Evolutionary conservation across 2,888 invertebrate genomes (phyloP), one percentile per base, ranked within the genome.

Genomic region (Macrophya alboannulata): DNA sequence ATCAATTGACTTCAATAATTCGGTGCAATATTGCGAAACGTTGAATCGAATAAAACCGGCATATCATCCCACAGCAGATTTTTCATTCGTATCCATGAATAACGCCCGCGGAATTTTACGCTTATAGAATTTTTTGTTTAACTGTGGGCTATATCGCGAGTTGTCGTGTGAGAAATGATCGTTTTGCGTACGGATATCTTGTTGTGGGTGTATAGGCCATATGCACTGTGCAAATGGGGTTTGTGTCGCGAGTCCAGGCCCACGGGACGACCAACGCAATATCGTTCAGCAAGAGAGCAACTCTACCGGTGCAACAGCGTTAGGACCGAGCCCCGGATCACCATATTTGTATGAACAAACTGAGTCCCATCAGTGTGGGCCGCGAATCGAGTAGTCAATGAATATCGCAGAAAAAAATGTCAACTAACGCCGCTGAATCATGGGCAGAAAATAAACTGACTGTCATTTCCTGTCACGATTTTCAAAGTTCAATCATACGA

Each of bases 251-350:
- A 37, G 62, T 40, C 43, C n/a, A 62, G 62, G 62, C 81, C 81
- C 81, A 81, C 81, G 81, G 81, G 45, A 59, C 81, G 81, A 81
- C 81, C 81, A 81, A 81, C 81, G 81, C 81, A 81, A 81, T 81
- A 81, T 81, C 81, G 81, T 62, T 81, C 81, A 62, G 17, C 55
- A 55, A 31, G 45, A 40, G 74, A 74, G 74, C 68, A 68, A 17
- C 68, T 68, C 37, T 68, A 37, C 68, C 37, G 8, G 31, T 68
- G 68, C 68, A 68, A 37, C 12, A 25, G 31, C 37, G 31, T 25
- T 68, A 68, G 68, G 68, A 68, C 68, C 68, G 37, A 68, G 68
- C 59, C 62, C 62, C 65, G 77, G 25, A 81, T 81, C 81, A 45
- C 81, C 81, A 45, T 81, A 43, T 81, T 81, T 62, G 81, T 77